Base-by-base conservation (phyloP, 2,888 invertebrate species). In the Thecophora atra region DNA sequence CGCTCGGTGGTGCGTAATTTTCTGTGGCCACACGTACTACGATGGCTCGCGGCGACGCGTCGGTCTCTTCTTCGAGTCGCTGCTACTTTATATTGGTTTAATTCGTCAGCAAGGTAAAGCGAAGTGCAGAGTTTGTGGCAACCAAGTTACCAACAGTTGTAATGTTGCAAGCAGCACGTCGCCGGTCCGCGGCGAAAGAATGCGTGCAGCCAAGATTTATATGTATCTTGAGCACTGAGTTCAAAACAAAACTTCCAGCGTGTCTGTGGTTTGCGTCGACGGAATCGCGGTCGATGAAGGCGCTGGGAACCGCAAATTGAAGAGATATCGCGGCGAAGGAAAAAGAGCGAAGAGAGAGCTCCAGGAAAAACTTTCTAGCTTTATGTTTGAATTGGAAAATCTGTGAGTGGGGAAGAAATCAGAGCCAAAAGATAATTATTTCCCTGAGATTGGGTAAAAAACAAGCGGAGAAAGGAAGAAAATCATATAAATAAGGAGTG, bases 81-180 rank as follows among this genome's bases (percentile, higher is more conserved):
- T 84, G 70, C 81, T 88, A 2, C 87, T 88, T 72, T 86, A 86
- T 64, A 81, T 85, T 42, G 87, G 87, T 28, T 86, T 88, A 11
- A 82, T 88, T 74, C 87, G 87, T 72, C 88, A 88, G 74, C 88
- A 88, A 84, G 88, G 88, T 81, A 76, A n/a, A 73, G 67, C 26
- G 47, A 68, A 24, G 56, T 56, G 26, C 13, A 2, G n/a, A n/a
- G n/a, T 3, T 21, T 56, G 7, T 47, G n/a, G 30, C 17, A 60
- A 13, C 17, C n/a, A n/a, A n/a, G n/a, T n/a, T n/a, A n/a, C n/a
- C n/a, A n/a, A n/a, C n/a, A 2, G 37, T 11, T 8, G 37, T 11
- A 37, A 37, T 37, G 37, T 37, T 37, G 37, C 37, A 37, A 37
- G 37, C 37, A 37, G 11, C 37, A 37, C 37, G 37, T n/a, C 37